These are phyloP conservation scores for Achroia grisella DNA, from an alignment of 1,140 invertebrate species.

Conservation along the genomic window DNA sequence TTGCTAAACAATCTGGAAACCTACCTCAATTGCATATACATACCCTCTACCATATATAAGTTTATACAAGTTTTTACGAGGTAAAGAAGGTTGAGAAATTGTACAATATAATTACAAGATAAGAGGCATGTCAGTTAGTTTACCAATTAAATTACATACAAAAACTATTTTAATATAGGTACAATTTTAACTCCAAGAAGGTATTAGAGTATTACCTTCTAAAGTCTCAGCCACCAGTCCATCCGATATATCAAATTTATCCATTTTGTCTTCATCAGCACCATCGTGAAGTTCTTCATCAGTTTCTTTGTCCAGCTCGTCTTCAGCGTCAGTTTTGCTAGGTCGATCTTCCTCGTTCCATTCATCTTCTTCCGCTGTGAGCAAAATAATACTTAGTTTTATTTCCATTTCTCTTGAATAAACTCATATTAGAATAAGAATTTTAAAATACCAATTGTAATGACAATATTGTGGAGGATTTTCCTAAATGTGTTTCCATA, in stretches of 20 bases:
- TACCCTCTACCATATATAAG: too few relatives aligned
- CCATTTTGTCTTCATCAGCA: conserved; percentile 18
- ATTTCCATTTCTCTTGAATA: neutral
- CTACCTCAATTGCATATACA: too few relatives aligned
- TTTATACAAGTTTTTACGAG: too few relatives aligned
- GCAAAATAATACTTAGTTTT: conserved; percentile 14
- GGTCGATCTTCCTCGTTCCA: conserved; percentile 36
- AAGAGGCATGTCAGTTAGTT: too few relatives aligned
- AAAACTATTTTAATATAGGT: too few relatives aligned
- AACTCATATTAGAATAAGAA: neutral
- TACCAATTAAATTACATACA: too few relatives aligned
- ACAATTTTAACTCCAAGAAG: too few relatives aligned
- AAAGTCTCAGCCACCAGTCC: conserved; percentile 7
- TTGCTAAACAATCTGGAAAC: too few relatives aligned
- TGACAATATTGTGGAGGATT: conserved; percentile 28
- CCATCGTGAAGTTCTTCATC: conserved; percentile 15
- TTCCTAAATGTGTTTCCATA: conserved; percentile 24
- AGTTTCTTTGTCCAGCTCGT: conserved; percentile 19
- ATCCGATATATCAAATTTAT: conserved; percentile 23
- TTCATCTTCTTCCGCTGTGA: conserved; percentile 56
- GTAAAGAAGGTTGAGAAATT: too few relatives aligned
- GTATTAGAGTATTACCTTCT: conserved; percentile 15
- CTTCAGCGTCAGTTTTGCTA: conserved; percentile 12
- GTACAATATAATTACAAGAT: too few relatives aligned
- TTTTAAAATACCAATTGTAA: neutral